Evolutionary conservation across 2,797 vertebrate genomes (phyloP).

Genomic region (Huso huso): DNA sequence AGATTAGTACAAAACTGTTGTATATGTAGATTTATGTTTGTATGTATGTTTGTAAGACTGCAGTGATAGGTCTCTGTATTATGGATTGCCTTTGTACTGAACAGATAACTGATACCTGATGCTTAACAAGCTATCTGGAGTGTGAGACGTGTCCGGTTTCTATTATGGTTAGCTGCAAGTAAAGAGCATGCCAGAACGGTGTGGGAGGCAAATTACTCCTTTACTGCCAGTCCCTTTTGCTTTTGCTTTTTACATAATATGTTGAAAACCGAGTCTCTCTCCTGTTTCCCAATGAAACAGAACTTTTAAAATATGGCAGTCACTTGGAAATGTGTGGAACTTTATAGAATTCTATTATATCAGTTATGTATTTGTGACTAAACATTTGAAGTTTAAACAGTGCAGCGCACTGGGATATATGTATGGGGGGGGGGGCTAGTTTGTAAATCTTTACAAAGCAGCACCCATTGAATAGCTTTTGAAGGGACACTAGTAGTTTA

Average conservation of each 20-base stretch:
- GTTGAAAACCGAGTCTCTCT: neutral
- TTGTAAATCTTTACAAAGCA: neutral
- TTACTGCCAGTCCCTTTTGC: neutral
- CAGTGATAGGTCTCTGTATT: slow-evolving; percentile 18
- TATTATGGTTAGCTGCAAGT: slow-evolving; percentile 34
- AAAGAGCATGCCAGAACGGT: slow-evolving; percentile 21
- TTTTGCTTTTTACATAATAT: neutral
- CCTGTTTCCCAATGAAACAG: too few relatives aligned
- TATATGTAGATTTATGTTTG: too few relatives aligned
- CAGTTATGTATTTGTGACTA: too few relatives aligned
- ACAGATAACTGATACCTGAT: slow-evolving; percentile 42
- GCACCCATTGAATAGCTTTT: neutral
- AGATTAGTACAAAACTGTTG: too few relatives aligned
- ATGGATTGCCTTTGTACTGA: slow-evolving; percentile 23
- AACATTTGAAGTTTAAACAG: too few relatives aligned
- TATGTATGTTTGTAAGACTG: too few relatives aligned
- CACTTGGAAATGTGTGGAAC: too few relatives aligned
- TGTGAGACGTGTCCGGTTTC: slow-evolving; percentile 37
- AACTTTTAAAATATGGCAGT: too few relatives aligned
- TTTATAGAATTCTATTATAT: too few relatives aligned
- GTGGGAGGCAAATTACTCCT: slow-evolving; percentile 3
- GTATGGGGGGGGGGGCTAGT: slow-evolving; percentile 4
- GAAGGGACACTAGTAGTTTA: too few relatives aligned
- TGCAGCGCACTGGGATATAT: too few relatives aligned
- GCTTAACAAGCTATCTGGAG: slow-evolving; percentile 22